These are phyloP conservation scores for Heterotilapia buettikoferi DNA, from an alignment of 2,113 vertebrate species.

Conservation along the genomic window DNA sequence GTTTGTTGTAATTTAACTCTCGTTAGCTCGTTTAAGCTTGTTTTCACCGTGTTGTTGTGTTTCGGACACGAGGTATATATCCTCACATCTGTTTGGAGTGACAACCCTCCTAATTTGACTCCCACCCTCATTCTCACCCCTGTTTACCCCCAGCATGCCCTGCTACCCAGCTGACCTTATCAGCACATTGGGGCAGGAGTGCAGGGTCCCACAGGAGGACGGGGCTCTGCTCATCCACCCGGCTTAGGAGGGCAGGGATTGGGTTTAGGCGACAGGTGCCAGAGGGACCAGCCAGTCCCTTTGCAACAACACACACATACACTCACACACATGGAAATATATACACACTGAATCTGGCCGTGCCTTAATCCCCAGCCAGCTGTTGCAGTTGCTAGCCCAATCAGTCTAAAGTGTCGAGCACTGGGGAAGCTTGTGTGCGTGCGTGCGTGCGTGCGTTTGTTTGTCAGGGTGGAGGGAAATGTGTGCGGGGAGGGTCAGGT, in stretches of 20 bases:
- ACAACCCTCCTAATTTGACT: background rate
- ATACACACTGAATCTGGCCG: constrained; percentile 64
- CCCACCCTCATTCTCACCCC: background rate
- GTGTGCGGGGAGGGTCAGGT: constrained; percentile 69
- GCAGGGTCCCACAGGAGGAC: constrained; percentile 45
- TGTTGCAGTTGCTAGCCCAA: constrained; percentile 75
- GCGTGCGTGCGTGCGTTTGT: background rate
- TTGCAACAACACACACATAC: constrained; percentile 15
- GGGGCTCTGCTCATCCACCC: constrained; percentile 49
- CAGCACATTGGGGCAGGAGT: constrained; percentile 17
- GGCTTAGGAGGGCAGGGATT: constrained; percentile 55
- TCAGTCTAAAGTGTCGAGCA: constrained; percentile 59
- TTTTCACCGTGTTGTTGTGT: background rate
- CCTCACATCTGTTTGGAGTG: constrained; percentile 14
- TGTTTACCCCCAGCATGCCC: constrained; percentile 19
- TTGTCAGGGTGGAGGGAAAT: background rate
- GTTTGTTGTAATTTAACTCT: background rate
- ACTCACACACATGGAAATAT: constrained; percentile 47
- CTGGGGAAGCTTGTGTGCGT: constrained; percentile 10
- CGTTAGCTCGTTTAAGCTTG: background rate
- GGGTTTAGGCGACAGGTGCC: constrained; percentile 72
- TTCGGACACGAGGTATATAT: background rate
- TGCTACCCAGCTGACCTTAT: constrained; percentile 27
- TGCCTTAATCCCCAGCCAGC: constrained; percentile 76
- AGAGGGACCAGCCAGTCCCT: constrained; percentile 52